phyloP scores from a whole-genome alignment of 2,888 invertebrate genomes.

The Habrosyne pyritoides region DNA sequence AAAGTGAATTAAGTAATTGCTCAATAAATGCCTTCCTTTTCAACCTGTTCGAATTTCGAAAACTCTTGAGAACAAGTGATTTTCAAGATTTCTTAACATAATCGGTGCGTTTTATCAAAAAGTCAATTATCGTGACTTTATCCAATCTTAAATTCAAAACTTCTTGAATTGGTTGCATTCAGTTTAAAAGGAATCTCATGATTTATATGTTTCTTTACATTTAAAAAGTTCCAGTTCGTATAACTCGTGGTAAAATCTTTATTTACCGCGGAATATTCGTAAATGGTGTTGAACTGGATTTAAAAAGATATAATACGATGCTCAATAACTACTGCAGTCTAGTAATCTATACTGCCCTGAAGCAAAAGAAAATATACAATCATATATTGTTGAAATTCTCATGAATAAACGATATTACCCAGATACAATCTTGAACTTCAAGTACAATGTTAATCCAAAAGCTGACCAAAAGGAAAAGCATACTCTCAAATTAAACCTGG shows the following conservation, averaged over 20 bases:
- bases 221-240: neutral
- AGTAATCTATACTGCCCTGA: neutral
- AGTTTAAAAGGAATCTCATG: neutral
- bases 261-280: no score
- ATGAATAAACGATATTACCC: neutral
- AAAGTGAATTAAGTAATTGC: conserved; percentile 8
- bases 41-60: conserved; percentile 1
- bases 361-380: neutral
- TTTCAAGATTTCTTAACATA: conserved; percentile 1
- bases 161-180: neutral
- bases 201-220: neutral
- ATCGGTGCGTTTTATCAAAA: neutral
- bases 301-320: neutral
- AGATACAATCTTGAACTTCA: neutral
- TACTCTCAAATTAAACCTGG: conserved; percentile 7
- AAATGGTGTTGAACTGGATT: no score
- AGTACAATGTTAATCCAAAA: neutral
- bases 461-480: conserved; percentile 5
- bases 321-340: neutral
- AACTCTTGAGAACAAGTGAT: conserved; percentile 3
- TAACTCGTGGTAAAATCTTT: no score
- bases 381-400: conserved; percentile 2
- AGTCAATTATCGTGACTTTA: neutral
- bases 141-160: neutral
- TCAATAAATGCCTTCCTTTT: conserved; percentile 8